These are phyloP conservation scores for Aurelia coerulea DNA, from an alignment of 30 jellyfish, hydroid and myxozoan genomes.

Conservation along the genomic window DNA sequence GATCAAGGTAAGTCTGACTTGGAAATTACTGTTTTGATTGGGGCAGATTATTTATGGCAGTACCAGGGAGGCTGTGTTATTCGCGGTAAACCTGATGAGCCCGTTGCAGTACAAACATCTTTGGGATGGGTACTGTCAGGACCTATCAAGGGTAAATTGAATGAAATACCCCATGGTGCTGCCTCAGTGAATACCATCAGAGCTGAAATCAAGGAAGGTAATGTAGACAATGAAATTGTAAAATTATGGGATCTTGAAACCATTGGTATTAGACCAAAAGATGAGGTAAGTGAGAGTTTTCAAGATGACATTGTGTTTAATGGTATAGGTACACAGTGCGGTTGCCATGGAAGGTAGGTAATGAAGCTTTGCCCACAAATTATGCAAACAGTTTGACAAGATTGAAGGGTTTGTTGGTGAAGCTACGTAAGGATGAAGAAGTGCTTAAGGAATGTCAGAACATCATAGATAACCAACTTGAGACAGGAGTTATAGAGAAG, in stretches of 20 bases:
- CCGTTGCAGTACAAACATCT: constrained; percentile 35
- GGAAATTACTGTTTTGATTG: constrained; percentile 43
- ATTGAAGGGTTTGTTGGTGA: constrained; percentile 6
- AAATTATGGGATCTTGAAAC: constrained; percentile 42
- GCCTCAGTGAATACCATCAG: too few species aligned
- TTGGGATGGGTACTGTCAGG: constrained; percentile 38
- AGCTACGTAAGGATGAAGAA: constrained; percentile 11
- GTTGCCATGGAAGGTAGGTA: constrained; percentile 44
- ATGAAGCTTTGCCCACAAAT: constrained; percentile 13
- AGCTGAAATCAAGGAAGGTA: neutral
- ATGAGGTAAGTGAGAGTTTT: constrained; percentile 10
- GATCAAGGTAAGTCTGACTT: constrained; percentile 14
- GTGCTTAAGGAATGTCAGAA: constrained; percentile 22
- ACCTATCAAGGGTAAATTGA: constrained; percentile 9
- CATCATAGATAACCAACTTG: constrained; percentile 33
- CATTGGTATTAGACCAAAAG: constrained; percentile 26
- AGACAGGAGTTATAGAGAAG: constrained; percentile 34
- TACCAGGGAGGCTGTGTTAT: constrained; percentile 25
- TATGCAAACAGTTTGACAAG: constrained; percentile 20
- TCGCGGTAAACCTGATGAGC: constrained; percentile 50
- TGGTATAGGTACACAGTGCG: constrained; percentile 28
- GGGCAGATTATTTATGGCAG: constrained; percentile 51
- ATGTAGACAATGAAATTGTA: constrained; percentile 1
- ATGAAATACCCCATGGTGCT: neutral
- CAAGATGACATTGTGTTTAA: constrained; percentile 15